These are phyloP conservation scores for Petrophora chlorosata DNA, from an alignment of 2,888 invertebrate species.

Conservation along the genomic window DNA sequence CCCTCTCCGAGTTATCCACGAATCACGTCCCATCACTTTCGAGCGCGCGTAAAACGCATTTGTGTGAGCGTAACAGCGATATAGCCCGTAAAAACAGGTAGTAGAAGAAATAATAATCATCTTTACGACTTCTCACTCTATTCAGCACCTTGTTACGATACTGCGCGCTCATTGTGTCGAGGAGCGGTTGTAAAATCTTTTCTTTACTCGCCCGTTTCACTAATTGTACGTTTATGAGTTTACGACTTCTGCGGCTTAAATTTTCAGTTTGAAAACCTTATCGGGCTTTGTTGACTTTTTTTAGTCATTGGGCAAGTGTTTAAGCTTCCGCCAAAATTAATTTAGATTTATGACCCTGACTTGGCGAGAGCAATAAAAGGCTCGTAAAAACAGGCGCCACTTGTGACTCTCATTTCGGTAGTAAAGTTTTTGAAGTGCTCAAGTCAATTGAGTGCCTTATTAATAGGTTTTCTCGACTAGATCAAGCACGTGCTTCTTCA, in stretches of 20 bases:
- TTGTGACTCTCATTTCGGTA: conserved; percentile 4
- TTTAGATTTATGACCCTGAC: conserved; percentile 17
- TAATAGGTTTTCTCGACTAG: neutral
- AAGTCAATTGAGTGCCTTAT: neutral
- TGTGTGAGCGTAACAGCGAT: conserved; percentile 64
- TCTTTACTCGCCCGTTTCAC: conserved; percentile 82
- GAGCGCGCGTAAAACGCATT: conserved; percentile 39
- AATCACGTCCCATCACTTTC: conserved; percentile 64
- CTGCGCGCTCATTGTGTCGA: conserved; percentile 82
- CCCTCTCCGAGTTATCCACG: conserved; percentile 58
- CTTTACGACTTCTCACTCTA: conserved; percentile 85
- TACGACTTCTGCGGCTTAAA: conserved; percentile 80
- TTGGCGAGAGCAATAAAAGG: neutral
- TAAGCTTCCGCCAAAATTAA: conserved; percentile 35
- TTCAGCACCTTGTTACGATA: conserved; percentile 84
- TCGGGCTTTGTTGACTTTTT: conserved; percentile 67
- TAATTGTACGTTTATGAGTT: conserved; percentile 84
- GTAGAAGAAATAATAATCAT: conserved; percentile 85
- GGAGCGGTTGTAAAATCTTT: conserved; percentile 83
- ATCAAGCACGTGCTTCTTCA: conserved; percentile 63
- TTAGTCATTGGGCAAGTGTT: conserved; percentile 30
- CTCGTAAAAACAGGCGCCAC: conserved; percentile 27
- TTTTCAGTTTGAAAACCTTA: conserved; percentile 74
- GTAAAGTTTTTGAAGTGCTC: neutral
- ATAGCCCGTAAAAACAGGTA: conserved; percentile 83